Conservation (phyloP, 2,797 vertebrate genomes). For the Xyrichtys novacula region DNA sequence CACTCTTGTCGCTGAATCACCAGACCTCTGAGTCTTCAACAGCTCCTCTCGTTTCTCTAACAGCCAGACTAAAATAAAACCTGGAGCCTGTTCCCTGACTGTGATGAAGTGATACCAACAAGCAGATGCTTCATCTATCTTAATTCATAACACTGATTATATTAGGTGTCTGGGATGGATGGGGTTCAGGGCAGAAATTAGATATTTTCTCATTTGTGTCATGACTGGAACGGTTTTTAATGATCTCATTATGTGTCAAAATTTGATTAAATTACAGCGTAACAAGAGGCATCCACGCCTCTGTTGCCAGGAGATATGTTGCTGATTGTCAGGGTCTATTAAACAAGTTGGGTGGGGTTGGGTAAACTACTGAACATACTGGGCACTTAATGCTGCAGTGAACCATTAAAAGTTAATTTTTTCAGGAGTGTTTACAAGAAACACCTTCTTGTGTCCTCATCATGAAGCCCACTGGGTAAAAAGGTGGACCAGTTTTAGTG, state of each 20-base stretch:
- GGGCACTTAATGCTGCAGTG: background rate
- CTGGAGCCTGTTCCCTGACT: conserved; percentile 4
- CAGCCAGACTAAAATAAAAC: conserved; percentile 35
- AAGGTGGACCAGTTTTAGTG: no score
- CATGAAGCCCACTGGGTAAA: no score
- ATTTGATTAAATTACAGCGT: background rate
- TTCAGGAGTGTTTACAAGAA: no score
- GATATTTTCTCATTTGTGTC: background rate
- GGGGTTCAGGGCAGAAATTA: background rate
- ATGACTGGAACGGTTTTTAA: background rate
- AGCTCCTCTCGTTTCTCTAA: conserved; percentile 41
- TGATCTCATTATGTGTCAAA: conserved; percentile 1
- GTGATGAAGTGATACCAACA: background rate
- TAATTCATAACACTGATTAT: conserved; percentile 22
- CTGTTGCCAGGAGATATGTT: conserved; percentile 2
- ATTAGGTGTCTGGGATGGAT: conserved; percentile 1
- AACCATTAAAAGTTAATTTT: background rate
- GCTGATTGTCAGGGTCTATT: conserved; percentile 50
- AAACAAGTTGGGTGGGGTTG: conserved; percentile 53
- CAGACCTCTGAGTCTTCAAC: conserved; percentile 47
- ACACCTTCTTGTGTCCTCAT: no score
- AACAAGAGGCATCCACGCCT: background rate
- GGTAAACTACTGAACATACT: conserved; percentile 8
- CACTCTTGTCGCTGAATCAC: conserved; percentile 49
- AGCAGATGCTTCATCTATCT: conserved; percentile 21